Evolutionary conservation across 2,797 vertebrate genomes (phyloP).

Genomic region (Periparus ater): DNA sequence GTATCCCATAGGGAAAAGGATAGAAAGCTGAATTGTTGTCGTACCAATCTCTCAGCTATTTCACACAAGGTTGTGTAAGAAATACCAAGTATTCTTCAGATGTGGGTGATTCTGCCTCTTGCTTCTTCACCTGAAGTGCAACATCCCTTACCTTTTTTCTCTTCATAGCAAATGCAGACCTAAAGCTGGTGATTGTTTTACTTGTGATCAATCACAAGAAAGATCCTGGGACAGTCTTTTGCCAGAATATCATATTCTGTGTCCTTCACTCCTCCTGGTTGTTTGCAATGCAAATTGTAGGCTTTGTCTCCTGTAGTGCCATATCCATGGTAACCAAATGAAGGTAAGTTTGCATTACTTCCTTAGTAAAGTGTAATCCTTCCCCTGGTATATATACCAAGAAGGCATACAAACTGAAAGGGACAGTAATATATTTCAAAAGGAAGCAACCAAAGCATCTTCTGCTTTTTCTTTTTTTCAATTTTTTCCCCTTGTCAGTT

Average conservation of each 20-base stretch:
- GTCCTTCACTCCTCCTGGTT: constrained; percentile 61
- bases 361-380: constrained; percentile 57
- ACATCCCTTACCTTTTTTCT: not conserved
- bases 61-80: not conserved
- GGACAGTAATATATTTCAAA: constrained; percentile 30
- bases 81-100: not conserved
- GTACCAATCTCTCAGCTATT: not conserved
- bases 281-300: constrained; percentile 80
- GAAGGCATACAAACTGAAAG: constrained; percentile 49
- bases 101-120: not conserved
- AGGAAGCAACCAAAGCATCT: not conserved
- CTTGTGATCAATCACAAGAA: constrained; percentile 19
- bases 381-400: constrained; percentile 40
- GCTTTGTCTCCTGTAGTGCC: constrained; percentile 55
- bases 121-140: not conserved
- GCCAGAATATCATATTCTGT: constrained; percentile 56
- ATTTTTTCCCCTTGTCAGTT: not conserved
- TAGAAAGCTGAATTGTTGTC: not conserved
- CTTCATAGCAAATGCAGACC: not conserved
- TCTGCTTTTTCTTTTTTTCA: not conserved
- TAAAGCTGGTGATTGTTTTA: not conserved
- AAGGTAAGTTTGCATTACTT: constrained; percentile 74
- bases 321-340: constrained; percentile 78
- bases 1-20: not conserved
- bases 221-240: constrained; percentile 39